phyloP scores from a whole-genome alignment of 2,888 invertebrate genomes.

The Platycheirus albimanus region DNA sequence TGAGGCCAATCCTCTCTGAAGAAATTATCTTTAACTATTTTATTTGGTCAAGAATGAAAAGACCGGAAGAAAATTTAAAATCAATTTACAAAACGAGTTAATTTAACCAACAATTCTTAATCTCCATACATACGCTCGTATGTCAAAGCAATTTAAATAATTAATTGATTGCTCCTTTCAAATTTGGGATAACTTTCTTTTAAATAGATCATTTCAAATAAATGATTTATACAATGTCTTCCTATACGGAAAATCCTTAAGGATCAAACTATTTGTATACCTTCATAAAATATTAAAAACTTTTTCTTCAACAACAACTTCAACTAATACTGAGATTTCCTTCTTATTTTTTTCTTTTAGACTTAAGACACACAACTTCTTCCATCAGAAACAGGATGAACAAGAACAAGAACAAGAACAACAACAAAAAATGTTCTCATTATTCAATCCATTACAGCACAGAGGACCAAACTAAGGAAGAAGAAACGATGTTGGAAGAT shows the following conservation, averaged over 20 bases:
- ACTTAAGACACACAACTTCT: background rate
- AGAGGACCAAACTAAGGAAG: too few species aligned
- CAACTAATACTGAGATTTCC: background rate
- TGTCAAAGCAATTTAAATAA: slow-evolving; percentile 7
- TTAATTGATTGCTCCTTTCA: background rate
- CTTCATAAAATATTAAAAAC: slow-evolving; percentile 28
- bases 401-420: background rate
- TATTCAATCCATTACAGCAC: background rate
- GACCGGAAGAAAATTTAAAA: too few species aligned
- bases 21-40: too few species aligned
- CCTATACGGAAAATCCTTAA: background rate
- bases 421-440: background rate
- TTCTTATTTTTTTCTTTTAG: background rate
- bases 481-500: background rate
- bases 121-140: background rate
- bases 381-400: background rate
- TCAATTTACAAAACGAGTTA: too few species aligned
- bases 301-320: background rate
- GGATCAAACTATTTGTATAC: slow-evolving; percentile 19
- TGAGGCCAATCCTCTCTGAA: too few species aligned
- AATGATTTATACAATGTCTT: too few species aligned
- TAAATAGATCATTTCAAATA: slow-evolving; percentile 9
- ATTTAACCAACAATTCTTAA: too few species aligned
- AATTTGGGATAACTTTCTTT: slow-evolving; percentile 5
- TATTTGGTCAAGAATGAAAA: too few species aligned